phyloP scores from a whole-genome alignment of 2,797 vertebrate species.

The Hoplostethus atlanticus region DNA sequence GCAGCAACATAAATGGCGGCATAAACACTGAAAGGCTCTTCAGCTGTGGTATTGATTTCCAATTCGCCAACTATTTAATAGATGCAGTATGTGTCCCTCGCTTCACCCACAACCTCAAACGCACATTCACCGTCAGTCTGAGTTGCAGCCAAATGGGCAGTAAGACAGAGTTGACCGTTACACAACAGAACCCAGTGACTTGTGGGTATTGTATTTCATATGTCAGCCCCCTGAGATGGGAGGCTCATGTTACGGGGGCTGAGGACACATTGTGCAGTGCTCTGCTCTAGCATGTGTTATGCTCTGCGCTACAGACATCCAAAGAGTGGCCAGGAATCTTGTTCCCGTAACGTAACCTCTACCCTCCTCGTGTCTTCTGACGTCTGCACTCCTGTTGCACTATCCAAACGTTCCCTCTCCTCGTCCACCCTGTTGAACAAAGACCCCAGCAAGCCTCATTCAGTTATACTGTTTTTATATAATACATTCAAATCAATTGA shows the following conservation, averaged over 20 bases:
- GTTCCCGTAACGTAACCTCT: background rate
- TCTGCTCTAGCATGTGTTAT: background rate
- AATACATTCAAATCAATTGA: too few species aligned
- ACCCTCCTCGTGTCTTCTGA: background rate
- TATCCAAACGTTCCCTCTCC: background rate
- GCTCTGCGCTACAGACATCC: conserved; percentile 6
- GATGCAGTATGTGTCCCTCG: background rate
- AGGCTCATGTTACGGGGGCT: conserved; percentile 50
- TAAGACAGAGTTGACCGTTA: conserved; percentile 35
- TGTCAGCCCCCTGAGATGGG: conserved; percentile 46
- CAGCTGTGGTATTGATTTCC: background rate
- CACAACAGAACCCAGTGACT: conserved; percentile 51
- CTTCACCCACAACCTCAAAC: background rate
- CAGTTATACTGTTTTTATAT: too few species aligned
- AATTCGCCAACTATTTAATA: background rate
- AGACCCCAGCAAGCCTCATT: too few species aligned
- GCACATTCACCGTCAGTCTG: background rate
- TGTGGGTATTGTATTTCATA: conserved; percentile 65
- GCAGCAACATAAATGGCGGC: background rate
- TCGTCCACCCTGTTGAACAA: too few species aligned
- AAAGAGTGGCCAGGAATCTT: background rate
- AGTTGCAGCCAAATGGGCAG: background rate
- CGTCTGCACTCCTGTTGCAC: background rate
- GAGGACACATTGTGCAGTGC: conserved; percentile 44
- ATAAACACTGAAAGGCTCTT: background rate